Base-by-base conservation (phyloP, 2,888 invertebrate species). In the Blastobasis lacticolella region DNA sequence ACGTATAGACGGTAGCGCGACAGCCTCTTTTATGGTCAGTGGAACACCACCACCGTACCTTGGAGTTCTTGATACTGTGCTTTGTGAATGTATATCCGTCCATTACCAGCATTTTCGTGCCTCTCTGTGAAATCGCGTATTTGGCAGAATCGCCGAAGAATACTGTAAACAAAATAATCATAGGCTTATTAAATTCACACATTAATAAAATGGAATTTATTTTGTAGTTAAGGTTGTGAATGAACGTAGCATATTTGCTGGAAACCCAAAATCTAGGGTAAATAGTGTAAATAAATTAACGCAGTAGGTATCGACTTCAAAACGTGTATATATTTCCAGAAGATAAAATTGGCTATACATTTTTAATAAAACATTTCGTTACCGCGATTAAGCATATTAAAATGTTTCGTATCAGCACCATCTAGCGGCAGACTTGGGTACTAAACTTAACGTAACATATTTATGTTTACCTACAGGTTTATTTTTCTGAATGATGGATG, bases 21-120 rank as follows among this genome's bases (percentile, higher is more conserved):
- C 73, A 73, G 0, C 64, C 61, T 38, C 55, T 57, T 41, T 55
- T 50, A 48, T 57, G 55, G 53, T 70, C 58, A 1, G 68, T 64
- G 0, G 66, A 64, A 40, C 70, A 70, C 0, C 57, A 50, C 64
- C 66, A 65, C 9, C 58, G 50, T 7, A 5, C 6, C n/a, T 44
- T n/a, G 10, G 0, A 10, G n/a, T 46, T 53, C 49, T 38, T 54
- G 49, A 38, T 54, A 48, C n/a, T 49, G 49, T 10, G 36, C 54
- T 4, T 47, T 50, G 44, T 55, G 48, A 62, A 69, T 1, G 56
- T 65, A 44, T 62, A 66, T 1, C 57, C 60, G 0, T 55, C 50
- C 1, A 58, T 36, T 36, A 48, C 48, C 23, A 66, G 51, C 49
- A 64, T 50, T 0, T 51, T 51, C 6, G 59, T 61, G 0, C 67